Conservation (phyloP, 2,797 vertebrate species). For the Mycteria americana region DNA sequence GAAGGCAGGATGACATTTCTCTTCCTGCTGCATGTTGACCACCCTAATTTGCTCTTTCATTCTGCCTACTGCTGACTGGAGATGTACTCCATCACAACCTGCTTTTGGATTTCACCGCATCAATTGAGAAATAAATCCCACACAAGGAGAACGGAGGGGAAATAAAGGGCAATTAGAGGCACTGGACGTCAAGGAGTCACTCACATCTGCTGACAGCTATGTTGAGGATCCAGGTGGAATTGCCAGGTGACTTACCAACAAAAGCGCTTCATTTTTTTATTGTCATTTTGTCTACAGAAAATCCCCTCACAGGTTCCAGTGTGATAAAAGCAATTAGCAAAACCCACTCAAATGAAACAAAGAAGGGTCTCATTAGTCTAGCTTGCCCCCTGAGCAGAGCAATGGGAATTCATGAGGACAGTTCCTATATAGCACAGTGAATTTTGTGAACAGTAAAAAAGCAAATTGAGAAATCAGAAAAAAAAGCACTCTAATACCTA, state of each 20-base stretch:
- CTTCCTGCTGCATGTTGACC: not conserved
- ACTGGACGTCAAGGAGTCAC: not conserved
- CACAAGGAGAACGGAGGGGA: not conserved
- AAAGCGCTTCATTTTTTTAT: not conserved
- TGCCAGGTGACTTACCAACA: constrained; percentile 44
- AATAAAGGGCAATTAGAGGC: constrained; percentile 22
- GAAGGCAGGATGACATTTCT: not conserved
- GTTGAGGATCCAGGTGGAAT: not conserved
- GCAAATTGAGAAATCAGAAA: not conserved
- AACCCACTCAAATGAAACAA: constrained; percentile 44
- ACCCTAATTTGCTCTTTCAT: not conserved
- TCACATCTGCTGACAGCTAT: constrained; percentile 9
- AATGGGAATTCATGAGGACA: constrained; percentile 29
- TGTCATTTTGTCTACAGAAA: constrained; percentile 29
- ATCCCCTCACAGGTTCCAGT: constrained; percentile 27
- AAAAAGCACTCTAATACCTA: not conserved
- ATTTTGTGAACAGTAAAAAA: not conserved
- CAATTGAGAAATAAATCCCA: not conserved
- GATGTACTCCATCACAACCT: not conserved
- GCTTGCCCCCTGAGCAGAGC: not conserved
- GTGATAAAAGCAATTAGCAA: constrained; percentile 56
- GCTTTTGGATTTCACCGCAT: not conserved
- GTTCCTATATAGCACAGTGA: not conserved
- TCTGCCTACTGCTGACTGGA: not conserved
- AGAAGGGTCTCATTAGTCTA: constrained; percentile 22